Evolutionary conservation across 2,797 vertebrate genomes (phyloP).

Genomic region (Podarcis lilfordi): DNA sequence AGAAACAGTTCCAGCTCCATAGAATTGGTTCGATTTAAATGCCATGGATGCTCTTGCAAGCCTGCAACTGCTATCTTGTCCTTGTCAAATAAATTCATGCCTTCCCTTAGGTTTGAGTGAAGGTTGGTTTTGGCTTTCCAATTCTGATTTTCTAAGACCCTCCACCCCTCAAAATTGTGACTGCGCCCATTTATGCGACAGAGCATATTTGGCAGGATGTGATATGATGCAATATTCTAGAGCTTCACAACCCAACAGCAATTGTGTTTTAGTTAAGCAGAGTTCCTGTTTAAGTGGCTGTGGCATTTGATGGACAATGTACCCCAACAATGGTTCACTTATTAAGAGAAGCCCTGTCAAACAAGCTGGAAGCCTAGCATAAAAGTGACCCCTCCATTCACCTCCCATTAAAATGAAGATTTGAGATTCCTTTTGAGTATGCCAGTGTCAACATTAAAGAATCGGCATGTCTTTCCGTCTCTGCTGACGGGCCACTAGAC

Average conservation of each 20-base stretch:
- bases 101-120: neutral
- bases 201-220: slow-evolving; percentile 1
- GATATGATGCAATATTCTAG: neutral
- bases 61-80: slow-evolving; percentile 42
- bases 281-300: slow-evolving; percentile 34
- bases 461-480: slow-evolving; percentile 69
- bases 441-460: slow-evolving; percentile 69
- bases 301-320: slow-evolving; percentile 65
- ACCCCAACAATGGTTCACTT: slow-evolving; percentile 64
- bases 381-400: slow-evolving; percentile 68
- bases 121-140: neutral
- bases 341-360: slow-evolving; percentile 70
- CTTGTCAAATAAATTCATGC: slow-evolving; percentile 50
- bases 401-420: slow-evolving; percentile 71
- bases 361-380: slow-evolving; percentile 66
- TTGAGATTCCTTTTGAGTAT: slow-evolving; percentile 64
- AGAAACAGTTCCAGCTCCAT: slow-evolving; percentile 39
- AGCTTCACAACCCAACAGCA: neutral
- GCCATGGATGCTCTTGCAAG: neutral
- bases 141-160: neutral
- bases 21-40: slow-evolving; percentile 46
- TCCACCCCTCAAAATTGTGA: slow-evolving; percentile 1
- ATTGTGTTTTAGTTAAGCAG: slow-evolving; percentile 60
- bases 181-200: neutral
- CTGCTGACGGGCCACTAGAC: slow-evolving; percentile 66